Percentiles rank a stretch among this genome's conserved stretches.
Conservation (phyloP, 2,888 invertebrate species). For the Axea sp. region DNA sequence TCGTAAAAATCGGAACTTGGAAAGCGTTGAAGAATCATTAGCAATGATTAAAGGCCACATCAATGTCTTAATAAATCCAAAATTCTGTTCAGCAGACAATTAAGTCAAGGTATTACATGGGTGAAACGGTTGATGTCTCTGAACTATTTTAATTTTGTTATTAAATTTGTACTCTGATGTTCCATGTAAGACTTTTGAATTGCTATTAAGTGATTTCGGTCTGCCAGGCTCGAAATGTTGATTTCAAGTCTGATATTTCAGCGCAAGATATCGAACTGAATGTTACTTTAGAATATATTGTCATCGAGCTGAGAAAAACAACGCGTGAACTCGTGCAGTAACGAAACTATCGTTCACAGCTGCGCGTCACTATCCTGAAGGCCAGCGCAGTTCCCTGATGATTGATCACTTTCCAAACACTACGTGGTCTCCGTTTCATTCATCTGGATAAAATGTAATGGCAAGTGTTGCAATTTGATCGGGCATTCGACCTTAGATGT, state of each 20-base stretch:
- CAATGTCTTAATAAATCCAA: conserved; percentile 23
- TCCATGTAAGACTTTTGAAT: background rate
- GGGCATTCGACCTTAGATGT: conserved; percentile 73
- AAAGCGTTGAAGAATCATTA: conserved; percentile 15
- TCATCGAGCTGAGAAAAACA: conserved; percentile 55
- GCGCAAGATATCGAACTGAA: conserved; percentile 27
- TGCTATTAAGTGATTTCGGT: background rate
- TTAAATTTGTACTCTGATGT: conserved; percentile 1
- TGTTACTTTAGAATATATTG: conserved; percentile 64
- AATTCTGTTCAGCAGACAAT: too few species aligned
- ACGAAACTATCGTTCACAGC: conserved; percentile 2
- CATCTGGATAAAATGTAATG: conserved; percentile 74
- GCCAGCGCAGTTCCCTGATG: too few species aligned
- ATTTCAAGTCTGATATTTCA: conserved; percentile 4
- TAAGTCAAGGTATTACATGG: conserved; percentile 1
- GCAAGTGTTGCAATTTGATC: conserved; percentile 74
- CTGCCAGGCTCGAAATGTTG: background rate
- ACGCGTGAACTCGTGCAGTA: too few species aligned
- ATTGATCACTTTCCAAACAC: too few species aligned
- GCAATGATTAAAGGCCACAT: conserved; percentile 36
- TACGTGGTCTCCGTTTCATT: conserved; percentile 74
- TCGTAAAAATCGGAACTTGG: conserved; percentile 39
- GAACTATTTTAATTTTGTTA: too few species aligned
- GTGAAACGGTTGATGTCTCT: too few species aligned
- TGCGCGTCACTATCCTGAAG: conserved; percentile 16